These are phyloP conservation scores for Bucorvus abyssinicus DNA, from an alignment of 2,797 vertebrate species.

Conservation along the genomic window DNA sequence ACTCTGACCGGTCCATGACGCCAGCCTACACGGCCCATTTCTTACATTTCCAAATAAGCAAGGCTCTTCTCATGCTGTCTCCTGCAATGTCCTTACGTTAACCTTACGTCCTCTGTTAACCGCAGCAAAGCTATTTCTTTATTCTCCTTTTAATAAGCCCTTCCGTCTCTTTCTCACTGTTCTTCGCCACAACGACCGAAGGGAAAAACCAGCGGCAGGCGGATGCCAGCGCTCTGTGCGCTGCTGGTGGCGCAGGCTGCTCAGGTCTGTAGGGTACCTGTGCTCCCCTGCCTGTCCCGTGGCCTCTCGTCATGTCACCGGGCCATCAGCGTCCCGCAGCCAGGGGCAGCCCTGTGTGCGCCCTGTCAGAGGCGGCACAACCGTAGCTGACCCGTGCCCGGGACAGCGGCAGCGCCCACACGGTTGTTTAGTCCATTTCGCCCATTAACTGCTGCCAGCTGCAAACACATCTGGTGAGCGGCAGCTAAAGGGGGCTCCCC, in stretches of 20 bases:
- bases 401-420: accelerated
- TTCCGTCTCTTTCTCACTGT: background rate
- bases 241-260: accelerated
- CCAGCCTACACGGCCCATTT: background rate
- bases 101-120: background rate
- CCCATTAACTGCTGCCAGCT: accelerated
- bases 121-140: background rate
- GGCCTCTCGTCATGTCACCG: accelerated
- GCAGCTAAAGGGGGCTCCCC: accelerated
- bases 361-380: accelerated
- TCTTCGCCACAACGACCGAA: background rate
- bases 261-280: accelerated
- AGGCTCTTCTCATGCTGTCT: background rate
- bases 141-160: background rate
- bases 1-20: accelerated
- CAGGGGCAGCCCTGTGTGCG: no score
- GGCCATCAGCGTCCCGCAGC: accelerated
- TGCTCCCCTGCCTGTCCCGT: background rate
- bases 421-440: accelerated
- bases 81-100: accelerated
- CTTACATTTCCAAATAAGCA: background rate
- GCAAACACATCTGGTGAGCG: accelerated
- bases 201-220: background rate
- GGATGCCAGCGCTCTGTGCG: accelerated
- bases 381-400: accelerated